Conservation (phyloP, 2,113 vertebrate genomes). For the Grammomys dolichurus region DNA sequence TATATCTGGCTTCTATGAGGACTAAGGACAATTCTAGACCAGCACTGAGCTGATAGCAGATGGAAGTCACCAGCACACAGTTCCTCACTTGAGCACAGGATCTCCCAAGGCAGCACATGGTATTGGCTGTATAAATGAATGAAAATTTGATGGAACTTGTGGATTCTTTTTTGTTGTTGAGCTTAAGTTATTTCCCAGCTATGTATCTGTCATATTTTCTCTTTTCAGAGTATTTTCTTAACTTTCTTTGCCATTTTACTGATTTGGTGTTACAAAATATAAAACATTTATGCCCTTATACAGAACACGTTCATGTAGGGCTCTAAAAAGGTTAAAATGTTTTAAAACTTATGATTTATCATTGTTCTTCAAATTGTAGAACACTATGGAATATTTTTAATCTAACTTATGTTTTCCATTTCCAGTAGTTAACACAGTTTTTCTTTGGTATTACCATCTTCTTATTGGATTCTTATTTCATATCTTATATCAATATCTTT, state of each 20-base stretch:
- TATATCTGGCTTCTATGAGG: neutral
- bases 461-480: neutral
- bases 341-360: conserved; percentile 31
- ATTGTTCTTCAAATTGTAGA: conserved; percentile 8
- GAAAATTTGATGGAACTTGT: neutral
- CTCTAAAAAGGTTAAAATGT: neutral
- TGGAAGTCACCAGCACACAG: neutral
- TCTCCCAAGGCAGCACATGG: neutral
- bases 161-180: neutral
- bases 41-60: neutral
- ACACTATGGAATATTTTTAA: neutral
- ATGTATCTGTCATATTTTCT: neutral
- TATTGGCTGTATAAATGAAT: neutral
- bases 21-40: neutral
- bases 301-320: neutral
- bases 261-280: conserved; percentile 14
- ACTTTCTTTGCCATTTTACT: conserved; percentile 38
- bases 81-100: neutral
- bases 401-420: neutral
- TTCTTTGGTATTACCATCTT: neutral
- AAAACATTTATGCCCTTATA: neutral
- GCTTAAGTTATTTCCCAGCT: neutral
- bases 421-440: neutral
- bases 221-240: neutral
- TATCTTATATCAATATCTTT: neutral